These are phyloP conservation scores for Atethmia centrago DNA, from an alignment of 2,888 invertebrate species.

Conservation along the genomic window DNA sequence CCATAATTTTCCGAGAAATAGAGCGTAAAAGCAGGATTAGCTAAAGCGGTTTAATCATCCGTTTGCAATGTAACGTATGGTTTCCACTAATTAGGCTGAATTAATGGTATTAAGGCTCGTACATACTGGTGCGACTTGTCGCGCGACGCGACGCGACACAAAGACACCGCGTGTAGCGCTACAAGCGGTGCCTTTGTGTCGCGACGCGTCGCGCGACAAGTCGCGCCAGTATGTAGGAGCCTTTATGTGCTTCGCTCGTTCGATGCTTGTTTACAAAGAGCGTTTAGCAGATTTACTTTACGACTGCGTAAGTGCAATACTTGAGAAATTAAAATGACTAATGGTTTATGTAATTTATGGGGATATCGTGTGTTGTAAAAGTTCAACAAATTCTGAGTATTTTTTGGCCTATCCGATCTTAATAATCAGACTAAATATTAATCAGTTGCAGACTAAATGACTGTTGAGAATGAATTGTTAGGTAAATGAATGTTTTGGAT, in stretches of 20 bases:
- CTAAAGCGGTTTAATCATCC: constrained; percentile 59
- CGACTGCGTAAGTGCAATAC: constrained; percentile 20
- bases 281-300: constrained; percentile 40
- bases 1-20: constrained; percentile 47
- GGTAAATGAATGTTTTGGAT: no score
- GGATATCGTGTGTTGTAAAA: background rate
- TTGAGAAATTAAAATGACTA: constrained; percentile 28
- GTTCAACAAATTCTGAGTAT: background rate
- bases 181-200: no score
- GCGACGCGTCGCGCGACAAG: no score
- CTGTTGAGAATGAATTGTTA: no score
- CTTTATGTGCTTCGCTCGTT: constrained; percentile 55
- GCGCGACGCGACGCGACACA: no score
- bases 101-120: constrained; percentile 64
- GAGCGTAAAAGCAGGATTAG: constrained; percentile 55
- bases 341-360: background rate
- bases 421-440: background rate
- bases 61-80: constrained; percentile 70
- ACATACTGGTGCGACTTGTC: no score
- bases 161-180: no score
- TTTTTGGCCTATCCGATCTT: background rate
- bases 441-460: background rate
- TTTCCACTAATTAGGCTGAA: constrained; percentile 74
- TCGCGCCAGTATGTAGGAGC: no score
- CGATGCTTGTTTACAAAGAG: constrained; percentile 55